Percentiles rank a stretch among this genome's conserved stretches.
Conservation (phyloP, 2,113 vertebrate species). For the Mustela lutreola region DNA sequence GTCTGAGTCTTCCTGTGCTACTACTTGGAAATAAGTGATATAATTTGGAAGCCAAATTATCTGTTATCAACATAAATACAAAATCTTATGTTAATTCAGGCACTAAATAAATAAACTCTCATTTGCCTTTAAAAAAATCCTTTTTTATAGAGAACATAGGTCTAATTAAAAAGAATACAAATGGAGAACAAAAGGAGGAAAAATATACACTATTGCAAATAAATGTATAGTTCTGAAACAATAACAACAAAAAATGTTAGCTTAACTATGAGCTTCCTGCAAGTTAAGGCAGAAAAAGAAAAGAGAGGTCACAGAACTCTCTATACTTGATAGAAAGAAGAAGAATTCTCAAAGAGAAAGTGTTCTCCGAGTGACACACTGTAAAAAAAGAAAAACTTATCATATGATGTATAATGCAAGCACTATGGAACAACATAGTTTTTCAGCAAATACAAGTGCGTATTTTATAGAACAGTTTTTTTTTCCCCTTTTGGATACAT, state of each 20-base stretch:
- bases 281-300: background rate
- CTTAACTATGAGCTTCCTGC: background rate
- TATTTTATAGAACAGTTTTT: background rate
- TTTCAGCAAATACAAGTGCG: background rate
- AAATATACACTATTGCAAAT: background rate
- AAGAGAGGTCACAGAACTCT: background rate
- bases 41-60: background rate
- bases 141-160: background rate
- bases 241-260: background rate
- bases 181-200: background rate
- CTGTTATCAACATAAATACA: background rate
- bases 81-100: background rate
- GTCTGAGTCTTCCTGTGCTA: background rate
- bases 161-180: background rate
- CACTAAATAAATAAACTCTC: background rate
- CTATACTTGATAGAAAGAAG: background rate
- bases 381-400: background rate
- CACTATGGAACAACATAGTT: background rate
- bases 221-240: background rate
- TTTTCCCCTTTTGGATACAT: background rate
- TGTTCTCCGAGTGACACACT: background rate
- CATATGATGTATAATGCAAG: background rate
- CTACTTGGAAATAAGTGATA: background rate
- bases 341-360: slow-evolving; percentile 39
- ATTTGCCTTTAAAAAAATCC: background rate